Percentiles rank a stretch among this genome's conserved stretches.
These are phyloP conservation scores for Caenorhabditis auriculariae DNA, from an alignment of 2,888 invertebrate species.

Conservation along the genomic window DNA sequence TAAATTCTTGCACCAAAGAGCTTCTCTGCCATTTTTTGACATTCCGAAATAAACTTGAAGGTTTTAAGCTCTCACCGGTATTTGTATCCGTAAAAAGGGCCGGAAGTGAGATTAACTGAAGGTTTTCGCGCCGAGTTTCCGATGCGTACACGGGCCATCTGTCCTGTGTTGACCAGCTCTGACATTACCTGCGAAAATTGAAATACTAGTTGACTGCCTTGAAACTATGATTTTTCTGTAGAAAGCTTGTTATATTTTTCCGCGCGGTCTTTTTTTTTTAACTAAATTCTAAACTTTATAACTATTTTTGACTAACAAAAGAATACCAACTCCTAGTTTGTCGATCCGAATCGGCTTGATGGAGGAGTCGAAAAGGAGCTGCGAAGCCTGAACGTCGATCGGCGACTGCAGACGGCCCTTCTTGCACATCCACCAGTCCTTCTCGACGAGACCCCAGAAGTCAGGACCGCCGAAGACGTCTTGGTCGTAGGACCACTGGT, in stretches of 20 bases:
- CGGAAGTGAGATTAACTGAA: constrained; percentile 69
- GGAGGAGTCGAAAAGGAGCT: constrained; percentile 90
- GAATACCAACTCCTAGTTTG: constrained; percentile 79
- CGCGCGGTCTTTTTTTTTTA: neutral
- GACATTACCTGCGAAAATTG: constrained; percentile 36
- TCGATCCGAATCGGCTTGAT: constrained; percentile 86
- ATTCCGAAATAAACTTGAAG: neutral
- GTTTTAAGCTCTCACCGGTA: constrained; percentile 22
- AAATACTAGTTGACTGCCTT: neutral
- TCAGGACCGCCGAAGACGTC: constrained; percentile 73
- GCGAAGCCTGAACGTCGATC: constrained; percentile 89
- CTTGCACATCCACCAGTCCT: constrained; percentile 94
- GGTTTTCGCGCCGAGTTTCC: constrained; percentile 68
- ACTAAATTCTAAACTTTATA: constrained; percentile 4
- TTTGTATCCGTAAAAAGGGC: constrained; percentile 45
- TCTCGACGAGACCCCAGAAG: constrained; percentile 94
- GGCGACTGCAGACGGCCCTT: constrained; percentile 95
- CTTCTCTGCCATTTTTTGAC: neutral
- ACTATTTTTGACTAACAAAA: neutral
- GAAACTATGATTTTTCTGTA: neutral
- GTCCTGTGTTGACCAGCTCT: constrained; percentile 50
- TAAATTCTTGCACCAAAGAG: neutral
- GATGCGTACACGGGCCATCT: constrained; percentile 49
- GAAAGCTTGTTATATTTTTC: neutral
- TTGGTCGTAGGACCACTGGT: constrained; percentile 47